Evolutionary conservation across 2,797 vertebrate species (phyloP).

Genomic region (Melanotaenia maccullochi): DNA sequence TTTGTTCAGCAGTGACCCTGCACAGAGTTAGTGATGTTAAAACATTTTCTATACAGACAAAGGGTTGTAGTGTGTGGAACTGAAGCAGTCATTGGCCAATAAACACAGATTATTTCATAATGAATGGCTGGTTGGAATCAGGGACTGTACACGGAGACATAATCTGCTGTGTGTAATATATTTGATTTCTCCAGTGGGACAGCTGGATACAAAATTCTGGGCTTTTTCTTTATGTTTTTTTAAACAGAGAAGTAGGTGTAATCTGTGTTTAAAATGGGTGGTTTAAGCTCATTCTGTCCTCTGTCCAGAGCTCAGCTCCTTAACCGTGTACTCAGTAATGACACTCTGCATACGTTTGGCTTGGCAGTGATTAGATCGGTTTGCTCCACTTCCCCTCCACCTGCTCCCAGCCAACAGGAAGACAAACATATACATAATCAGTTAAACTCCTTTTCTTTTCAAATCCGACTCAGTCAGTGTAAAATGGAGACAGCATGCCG

Average conservation of each 20-base stretch:
- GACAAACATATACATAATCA: constrained; percentile 41
- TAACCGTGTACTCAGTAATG: constrained; percentile 39
- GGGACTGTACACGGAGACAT: background rate
- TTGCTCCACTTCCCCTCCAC: constrained; percentile 42
- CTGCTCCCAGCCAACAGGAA: constrained; percentile 31
- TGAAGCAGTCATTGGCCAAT: constrained; percentile 41
- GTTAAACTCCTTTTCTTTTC: constrained; percentile 17
- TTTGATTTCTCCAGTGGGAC: constrained; percentile 29
- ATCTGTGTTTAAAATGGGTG: constrained; percentile 37
- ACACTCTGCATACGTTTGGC: constrained; percentile 39
- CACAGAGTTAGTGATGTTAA: constrained; percentile 67
- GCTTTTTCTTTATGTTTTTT: constrained; percentile 34
- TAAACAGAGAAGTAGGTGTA: constrained; percentile 37
- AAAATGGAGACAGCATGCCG: background rate
- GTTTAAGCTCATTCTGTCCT: constrained; percentile 23
- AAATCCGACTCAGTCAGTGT: constrained; percentile 14
- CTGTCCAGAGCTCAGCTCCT: constrained; percentile 35
- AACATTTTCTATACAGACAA: constrained; percentile 49
- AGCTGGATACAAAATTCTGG: constrained; percentile 11
- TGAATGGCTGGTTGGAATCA: constrained; percentile 57
- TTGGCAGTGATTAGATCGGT: constrained; percentile 40
- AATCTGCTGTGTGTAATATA: constrained; percentile 26
- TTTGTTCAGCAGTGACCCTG: constrained; percentile 77
- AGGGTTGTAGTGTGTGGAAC: constrained; percentile 37
- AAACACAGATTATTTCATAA: constrained; percentile 47